Evolutionary conservation across 1,140 invertebrate species (phyloP).

Genomic region (Procambarus clarkii): DNA sequence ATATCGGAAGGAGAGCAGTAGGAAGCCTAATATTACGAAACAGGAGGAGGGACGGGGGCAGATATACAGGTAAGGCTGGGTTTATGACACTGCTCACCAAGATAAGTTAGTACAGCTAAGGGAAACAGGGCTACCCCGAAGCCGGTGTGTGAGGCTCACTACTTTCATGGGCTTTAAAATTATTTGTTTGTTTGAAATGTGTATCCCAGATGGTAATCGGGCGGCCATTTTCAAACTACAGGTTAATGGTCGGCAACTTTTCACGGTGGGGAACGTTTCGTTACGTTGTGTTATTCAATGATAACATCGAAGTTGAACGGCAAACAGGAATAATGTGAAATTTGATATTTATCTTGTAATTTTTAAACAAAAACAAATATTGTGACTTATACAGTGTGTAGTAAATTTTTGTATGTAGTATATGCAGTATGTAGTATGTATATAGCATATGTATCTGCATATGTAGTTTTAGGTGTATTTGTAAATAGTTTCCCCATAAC

Average conservation of each 20-base stretch:
- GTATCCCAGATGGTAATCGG: conserved; percentile 39
- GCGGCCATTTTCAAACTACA: conserved; percentile 3
- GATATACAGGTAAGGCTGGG: background rate
- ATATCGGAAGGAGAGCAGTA: background rate
- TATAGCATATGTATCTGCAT: no score
- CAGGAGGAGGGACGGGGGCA: no score
- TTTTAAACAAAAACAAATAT: no score
- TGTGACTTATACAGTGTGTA: no score
- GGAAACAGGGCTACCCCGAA: background rate
- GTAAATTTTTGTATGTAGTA: no score
- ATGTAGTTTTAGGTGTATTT: no score
- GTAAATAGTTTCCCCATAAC: no score
- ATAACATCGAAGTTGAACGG: background rate
- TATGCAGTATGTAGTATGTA: no score
- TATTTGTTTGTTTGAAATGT: conserved; percentile 32
- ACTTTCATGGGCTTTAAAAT: conserved; percentile 44
- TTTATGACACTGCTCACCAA: background rate
- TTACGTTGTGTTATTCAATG: background rate
- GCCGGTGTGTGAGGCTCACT: conserved; percentile 8
- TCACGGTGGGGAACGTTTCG: conserved; percentile 9
- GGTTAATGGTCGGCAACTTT: background rate
- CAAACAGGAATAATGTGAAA: no score
- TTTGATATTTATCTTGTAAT: no score
- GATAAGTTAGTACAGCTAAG: background rate
- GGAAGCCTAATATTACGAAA: no score